A percentile compares a stretch with the other conserved stretches of the same genome.
Evolutionary conservation across 2,888 invertebrate genomes (phyloP).

Genomic region (Diarsia dahlii): DNA sequence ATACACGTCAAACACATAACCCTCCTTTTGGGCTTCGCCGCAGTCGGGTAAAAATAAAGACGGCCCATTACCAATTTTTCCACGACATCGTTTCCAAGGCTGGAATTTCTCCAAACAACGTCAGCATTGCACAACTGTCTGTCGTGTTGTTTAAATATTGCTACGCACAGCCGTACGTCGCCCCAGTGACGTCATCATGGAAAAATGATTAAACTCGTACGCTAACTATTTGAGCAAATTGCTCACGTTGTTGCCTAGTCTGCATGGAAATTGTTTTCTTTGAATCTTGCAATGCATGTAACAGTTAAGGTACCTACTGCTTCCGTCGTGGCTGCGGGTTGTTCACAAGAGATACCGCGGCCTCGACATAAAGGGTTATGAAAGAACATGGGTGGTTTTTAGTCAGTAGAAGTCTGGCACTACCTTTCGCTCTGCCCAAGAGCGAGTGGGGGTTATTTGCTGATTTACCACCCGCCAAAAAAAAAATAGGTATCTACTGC

Average conservation of each 20-base stretch:
- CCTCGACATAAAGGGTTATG: too few relatives aligned
- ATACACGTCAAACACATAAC: too few relatives aligned
- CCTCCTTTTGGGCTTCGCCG: too few relatives aligned
- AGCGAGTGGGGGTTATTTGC: too few relatives aligned
- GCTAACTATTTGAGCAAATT: constrained; percentile 28
- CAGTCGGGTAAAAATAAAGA: too few relatives aligned
- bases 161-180: background rate
- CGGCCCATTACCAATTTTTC: constrained; percentile 1
- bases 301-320: background rate
- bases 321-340: too few relatives aligned
- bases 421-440: too few relatives aligned
- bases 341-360: too few relatives aligned
- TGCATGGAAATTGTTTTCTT: constrained; percentile 18
- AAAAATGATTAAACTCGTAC: constrained; percentile 34
- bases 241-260: constrained; percentile 4
- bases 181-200: constrained; percentile 42
- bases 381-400: too few relatives aligned
- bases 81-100: background rate
- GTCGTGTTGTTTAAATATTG: constrained; percentile 29
- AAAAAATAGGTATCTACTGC: too few relatives aligned
- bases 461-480: too few relatives aligned
- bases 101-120: constrained; percentile 43
- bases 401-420: too few relatives aligned
- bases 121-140: constrained; percentile 20
- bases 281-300: constrained; percentile 10